Base-by-base conservation (phyloP, 2,113 vertebrate species). In the Australoheros scitulus region DNA sequence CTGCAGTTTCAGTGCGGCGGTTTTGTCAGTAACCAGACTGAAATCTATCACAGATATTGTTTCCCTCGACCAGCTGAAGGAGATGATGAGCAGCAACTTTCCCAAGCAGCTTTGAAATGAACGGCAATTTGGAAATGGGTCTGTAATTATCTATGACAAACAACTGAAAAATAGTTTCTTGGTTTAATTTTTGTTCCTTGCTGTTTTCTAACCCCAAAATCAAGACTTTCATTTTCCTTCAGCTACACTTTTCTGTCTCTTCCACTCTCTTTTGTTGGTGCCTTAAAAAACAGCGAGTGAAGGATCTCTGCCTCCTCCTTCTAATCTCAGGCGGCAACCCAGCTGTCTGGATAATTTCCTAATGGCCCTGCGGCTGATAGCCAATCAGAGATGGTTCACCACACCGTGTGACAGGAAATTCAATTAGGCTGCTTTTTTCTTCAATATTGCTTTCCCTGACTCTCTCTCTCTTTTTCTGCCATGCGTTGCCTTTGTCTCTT, bases 331-430 rank as follows among this genome's bases (percentile, higher is more conserved):
- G 50, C 70, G 32, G 34, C 81, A 79, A 61, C 80, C 50, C 75
- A 76, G 80, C 88, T 86, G 87, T 80, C 81, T 79, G 80, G 85
- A 88, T 89, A 26, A 88, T 85, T 83, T 89, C 83, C 83, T 82
- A 85, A 85, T 81, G 61, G 72, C 87, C 88, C 80, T 50, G 63
- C 63, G 63, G 79, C 80, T 89, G 76, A 65, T 80, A 85, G 76
- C 85, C 89, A 91, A 87, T 89, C 82, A 87, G 83, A 89, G 83
- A 83, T 70, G 78, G 61, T 76, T 89, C 79, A 87, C 76, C 10
- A 59, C 14, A 57, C 87, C 75, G 75, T 85, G 76, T 79, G 86
- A 84, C 83, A 88, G 87, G 88, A 92, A 89, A 91, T 87, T 87
- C 88, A 91, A 84, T 88, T 89, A 88, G 70, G 60, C 36, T 18